Base-by-base conservation (phyloP, 2,888 invertebrate genomes). In the Sesia bembeciformis region DNA sequence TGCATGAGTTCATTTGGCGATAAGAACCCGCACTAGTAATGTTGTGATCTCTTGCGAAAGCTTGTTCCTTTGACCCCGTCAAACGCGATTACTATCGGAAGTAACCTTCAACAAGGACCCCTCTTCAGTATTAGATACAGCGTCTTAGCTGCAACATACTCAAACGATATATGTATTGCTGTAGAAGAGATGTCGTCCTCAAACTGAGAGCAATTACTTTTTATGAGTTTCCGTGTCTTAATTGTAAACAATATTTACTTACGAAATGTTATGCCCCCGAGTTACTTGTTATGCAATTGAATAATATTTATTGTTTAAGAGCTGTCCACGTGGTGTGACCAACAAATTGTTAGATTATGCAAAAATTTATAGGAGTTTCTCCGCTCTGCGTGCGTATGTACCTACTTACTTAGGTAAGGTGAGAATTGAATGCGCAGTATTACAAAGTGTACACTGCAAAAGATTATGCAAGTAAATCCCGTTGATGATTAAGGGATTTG, bases 311-410 rank as follows among this genome's bases (percentile, higher is more conserved):
- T 60, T 64, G 62, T 60, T 55, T 63, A 23, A 3, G 39, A 39
- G 6, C 39, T 7, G n/a, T 56, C 59, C 63, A 67, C 63, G 59
- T 62, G 63, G 62, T 70, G 67, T 70, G 66, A 67, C 68, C 57
- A 57, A 60, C 65, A 71, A 73, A 75, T 70, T 64, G 66, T 63
- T 50, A 67, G 66, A 72, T 75, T 74, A 74, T 76, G 72, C 70
- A 71, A 74, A 74, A 65, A 57, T 52, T 58, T 57, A 62, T 23
- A 23, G 23, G 23, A 68, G 68, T 75, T 74, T 75, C 72, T 65
- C 72, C 59, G 54, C 43, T 52, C 53, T 52, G 55, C 55, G 52
- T 50, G 50, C 23, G 7, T 39, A 50, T 3, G 7, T 38, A 50
- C 50, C 8, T 50, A 23, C 23, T 46, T n/a, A 7, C 8, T 46